phyloP scores from a whole-genome alignment of 2,113 vertebrate species.

The Coracopsis vasa region DNA sequence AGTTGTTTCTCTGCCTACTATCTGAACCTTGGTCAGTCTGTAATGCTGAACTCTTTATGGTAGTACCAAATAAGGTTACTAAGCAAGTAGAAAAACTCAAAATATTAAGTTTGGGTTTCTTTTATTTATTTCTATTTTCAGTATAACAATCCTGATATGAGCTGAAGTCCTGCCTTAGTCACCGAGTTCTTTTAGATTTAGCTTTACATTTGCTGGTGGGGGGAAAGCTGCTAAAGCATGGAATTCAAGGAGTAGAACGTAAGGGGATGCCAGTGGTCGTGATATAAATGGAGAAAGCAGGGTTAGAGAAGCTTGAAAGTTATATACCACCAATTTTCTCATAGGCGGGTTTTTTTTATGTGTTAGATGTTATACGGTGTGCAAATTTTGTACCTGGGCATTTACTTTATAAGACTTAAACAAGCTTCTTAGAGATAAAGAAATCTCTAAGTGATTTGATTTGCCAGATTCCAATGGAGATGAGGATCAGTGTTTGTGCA shows the following conservation, averaged over 20 bases:
- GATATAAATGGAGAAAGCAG: background rate
- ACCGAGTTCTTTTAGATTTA: background rate
- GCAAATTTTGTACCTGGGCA: background rate
- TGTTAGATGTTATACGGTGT: background rate
- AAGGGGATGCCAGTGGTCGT: background rate
- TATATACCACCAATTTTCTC: background rate
- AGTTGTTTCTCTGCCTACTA: background rate
- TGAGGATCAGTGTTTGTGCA: constrained; percentile 81
- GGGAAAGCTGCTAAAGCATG: background rate
- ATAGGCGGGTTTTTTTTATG: background rate
- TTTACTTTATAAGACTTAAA: constrained; percentile 68
- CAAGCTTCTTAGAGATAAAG: constrained; percentile 90
- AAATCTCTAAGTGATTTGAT: constrained; percentile 90
- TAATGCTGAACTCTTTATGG: background rate
- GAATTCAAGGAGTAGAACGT: background rate
- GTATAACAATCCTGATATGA: background rate
- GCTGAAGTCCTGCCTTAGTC: background rate
- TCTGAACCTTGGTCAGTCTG: background rate
- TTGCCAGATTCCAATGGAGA: constrained; percentile 88
- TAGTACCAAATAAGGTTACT: background rate
- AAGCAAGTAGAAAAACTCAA: background rate
- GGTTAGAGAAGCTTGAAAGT: background rate
- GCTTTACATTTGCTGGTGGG: background rate
- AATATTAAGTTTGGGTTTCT: background rate
- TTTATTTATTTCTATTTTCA: background rate